phyloP scores from a whole-genome alignment of 2,797 vertebrate species.

The Hyperoplus immaculatus region DNA sequence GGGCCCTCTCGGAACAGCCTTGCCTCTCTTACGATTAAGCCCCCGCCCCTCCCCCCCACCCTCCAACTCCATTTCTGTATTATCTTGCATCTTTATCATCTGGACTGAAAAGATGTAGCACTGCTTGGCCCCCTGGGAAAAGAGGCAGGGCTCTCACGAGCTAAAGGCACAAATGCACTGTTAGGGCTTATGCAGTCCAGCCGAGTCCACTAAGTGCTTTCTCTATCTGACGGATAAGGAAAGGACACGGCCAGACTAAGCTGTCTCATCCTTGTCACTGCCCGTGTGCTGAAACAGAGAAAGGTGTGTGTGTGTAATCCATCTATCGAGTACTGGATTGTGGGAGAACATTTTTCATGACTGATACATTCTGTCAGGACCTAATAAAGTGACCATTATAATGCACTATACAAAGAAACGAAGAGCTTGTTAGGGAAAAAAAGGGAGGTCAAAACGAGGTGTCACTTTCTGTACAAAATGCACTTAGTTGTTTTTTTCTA shows the following conservation, averaged over 20 bases:
- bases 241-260: slow-evolving; percentile 59
- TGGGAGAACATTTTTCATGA: slow-evolving; percentile 18
- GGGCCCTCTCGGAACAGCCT: slow-evolving; percentile 44
- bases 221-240: slow-evolving; percentile 65
- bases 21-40: slow-evolving; percentile 54
- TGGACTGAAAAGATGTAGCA: slow-evolving; percentile 62
- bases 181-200: slow-evolving; percentile 54
- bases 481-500: slow-evolving; percentile 32
- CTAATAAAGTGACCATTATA: slow-evolving; percentile 22
- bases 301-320: slow-evolving; percentile 40
- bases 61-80: slow-evolving; percentile 28
- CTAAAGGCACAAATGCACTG: slow-evolving; percentile 67
- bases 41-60: slow-evolving; percentile 1
- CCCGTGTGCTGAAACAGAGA: slow-evolving; percentile 47
- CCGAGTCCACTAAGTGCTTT: slow-evolving; percentile 74
- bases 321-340: slow-evolving; percentile 45
- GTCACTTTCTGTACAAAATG: slow-evolving; percentile 25
- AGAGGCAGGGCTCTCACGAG: slow-evolving; percentile 64
- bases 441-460: background rate
- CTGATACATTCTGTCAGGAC: slow-evolving; percentile 28
- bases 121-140: slow-evolving; percentile 60
- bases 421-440: slow-evolving; percentile 3
- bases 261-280: slow-evolving; percentile 68
- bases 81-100: slow-evolving; percentile 74
- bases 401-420: background rate